Base-by-base conservation (phyloP, 2,797 vertebrate species). In the Hipposideros larvatus region DNA sequence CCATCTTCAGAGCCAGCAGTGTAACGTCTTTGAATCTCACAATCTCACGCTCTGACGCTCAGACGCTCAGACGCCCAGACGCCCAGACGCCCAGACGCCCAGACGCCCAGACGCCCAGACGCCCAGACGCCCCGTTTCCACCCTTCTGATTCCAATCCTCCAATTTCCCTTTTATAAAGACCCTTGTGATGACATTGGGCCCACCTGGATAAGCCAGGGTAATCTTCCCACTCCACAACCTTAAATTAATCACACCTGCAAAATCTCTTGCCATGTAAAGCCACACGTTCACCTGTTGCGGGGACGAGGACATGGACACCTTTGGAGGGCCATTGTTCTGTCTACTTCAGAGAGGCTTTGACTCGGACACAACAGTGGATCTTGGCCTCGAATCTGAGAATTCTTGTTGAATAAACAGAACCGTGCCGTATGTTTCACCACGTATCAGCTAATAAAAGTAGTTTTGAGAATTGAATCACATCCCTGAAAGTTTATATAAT, bases 41-140 rank as follows among this genome's bases (percentile, higher is more conserved):
- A 37, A 37, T 37, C 24, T 28, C 6, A 43, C 43, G 9, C 73
- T 28, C 53, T 16, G n/a, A 68, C 43, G 43, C 11, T 59, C 51
- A 3, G 3, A 41, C 4, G 41, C 55, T 37, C 37, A 3, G 37
- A 37, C 37, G 37, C 37, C 3, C 37, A 3, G 37, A 37, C 34
- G 34, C 34, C 3, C 34, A 2, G 34, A 34, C 34, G 34, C 34
- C 34, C 34, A 2, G 34, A 34, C 37, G 37, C 37, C 37, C 37
- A 0, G 37, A 43, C 43, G 9, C 73, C 21, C 53, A 9, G n/a
- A 43, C 43, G 9, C 73, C 21, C 53, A 9, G n/a, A 68, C 43
- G 43, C 11, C 59, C 51, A 2, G 3, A 41, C 4, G 41, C 55
- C 70, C 13, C 4, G 7, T 31, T 37, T 28, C 37, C 0, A 0